phyloP scores from a whole-genome alignment of 1,140 invertebrate genomes.

The Platorchestia sp. region DNA sequence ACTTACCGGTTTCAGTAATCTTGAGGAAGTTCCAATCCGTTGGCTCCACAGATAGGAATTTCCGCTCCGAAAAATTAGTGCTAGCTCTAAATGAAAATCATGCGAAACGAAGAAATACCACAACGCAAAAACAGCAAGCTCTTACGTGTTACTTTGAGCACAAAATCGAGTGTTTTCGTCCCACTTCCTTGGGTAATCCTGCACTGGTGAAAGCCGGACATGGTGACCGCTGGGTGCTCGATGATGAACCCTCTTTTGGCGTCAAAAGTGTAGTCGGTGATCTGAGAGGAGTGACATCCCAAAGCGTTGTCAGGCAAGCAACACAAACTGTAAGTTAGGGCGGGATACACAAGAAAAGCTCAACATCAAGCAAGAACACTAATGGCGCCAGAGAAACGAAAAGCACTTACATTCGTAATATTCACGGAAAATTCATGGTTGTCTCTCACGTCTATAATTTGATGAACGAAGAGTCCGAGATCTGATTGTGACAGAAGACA shows the following conservation, averaged over 20 bases:
- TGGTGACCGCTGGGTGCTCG: neutral
- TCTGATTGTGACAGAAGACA: neutral
- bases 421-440: neutral
- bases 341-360: neutral
- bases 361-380: neutral
- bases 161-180: neutral
- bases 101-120: neutral
- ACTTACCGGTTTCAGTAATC: neutral
- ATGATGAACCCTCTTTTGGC: slow-evolving; percentile 18
- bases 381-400: neutral
- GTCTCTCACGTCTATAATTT: neutral
- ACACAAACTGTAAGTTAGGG: neutral
- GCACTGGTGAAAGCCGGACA: neutral
- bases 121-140: neutral
- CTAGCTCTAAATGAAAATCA: neutral
- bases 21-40: neutral
- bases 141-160: slow-evolving; percentile 15
- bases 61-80: neutral
- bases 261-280: neutral
- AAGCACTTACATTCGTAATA: neutral
- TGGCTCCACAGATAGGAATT: neutral
- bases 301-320: neutral
- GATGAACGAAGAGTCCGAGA: neutral
- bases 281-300: slow-evolving; percentile 4
- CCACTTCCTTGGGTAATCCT: neutral